Base-by-base conservation (phyloP, 1,140 invertebrate genomes). In the Druon quercuslanigerum region DNA sequence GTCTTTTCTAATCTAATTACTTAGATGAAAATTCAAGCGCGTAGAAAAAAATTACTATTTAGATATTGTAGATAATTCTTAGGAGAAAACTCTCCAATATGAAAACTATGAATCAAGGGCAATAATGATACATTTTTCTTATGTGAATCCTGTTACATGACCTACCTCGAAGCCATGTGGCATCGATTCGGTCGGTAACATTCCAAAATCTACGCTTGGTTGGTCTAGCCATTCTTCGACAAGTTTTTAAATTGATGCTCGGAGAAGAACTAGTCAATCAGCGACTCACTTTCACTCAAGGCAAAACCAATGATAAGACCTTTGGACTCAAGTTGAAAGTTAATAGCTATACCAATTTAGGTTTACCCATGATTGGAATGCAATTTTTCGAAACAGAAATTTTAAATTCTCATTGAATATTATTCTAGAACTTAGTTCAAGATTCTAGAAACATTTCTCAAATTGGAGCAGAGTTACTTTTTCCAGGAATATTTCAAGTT, bases 161-260 rank as follows among this genome's bases (percentile, higher is more conserved):
- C 60, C 60, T 66, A 66, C 60, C 60, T 66, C 40, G 60, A 66
- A 66, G 33, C 60, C 60, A 66, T 25, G 60, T 66, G 60, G 60
- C 60, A 66, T 66, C 33, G 60, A 66, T 66, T 66, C 60, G 60
- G 60, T 66, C 60, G n/a, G 60, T 66, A 33, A 66, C 60, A 33
- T 66, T 66, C 60, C 60, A 40, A 66, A 66, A 66, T 40, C n/a
- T 66, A 40, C 60, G 60, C 33, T 66, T 66, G 60, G 60, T 33
- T 66, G 60, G 14, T 40, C 14, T 40, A 66, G 60, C 60, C 60
- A 66, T 66, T 66, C 60, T 66, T 66, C 40, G 33, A 40, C 60
- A 66, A 66, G 52, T 66, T 40, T 40, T 66, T 66, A 66, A 66
- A 66, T 66, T 33, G n/a, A 66, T 66, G 40, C 60, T 16, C 33